Evolutionary conservation across 2,888 invertebrate genomes (phyloP), one percentile per base, ranked within the genome.

Genomic region (Alsophila aescularia): DNA sequence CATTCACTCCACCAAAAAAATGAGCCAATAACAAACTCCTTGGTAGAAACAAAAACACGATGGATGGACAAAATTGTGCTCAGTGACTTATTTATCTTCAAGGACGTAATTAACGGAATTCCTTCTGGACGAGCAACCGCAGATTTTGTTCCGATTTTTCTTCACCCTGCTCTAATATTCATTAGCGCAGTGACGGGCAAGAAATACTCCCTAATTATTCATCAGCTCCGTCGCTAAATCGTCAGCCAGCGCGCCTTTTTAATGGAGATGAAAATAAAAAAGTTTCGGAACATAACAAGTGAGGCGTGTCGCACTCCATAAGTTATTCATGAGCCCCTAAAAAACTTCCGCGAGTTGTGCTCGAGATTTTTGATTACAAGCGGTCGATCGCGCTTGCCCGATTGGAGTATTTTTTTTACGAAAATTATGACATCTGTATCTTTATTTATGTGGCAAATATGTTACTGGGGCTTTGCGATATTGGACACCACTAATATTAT

Each of bases 121-220:
- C 77, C 77, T 80, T 65, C 66, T 60, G 60, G 55, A 47, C 66
- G 67, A 79, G 71, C 74, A 67, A 75, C 81, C 81, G 69, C 83
- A 79, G 84, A 86, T 85, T 85, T 83, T 77, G 77, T 80, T 73
- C 52, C 76, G 71, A 73, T 78, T 77, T 77, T 77, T 71, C 72
- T 67, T 53, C 41, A 27, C 34, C 47, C 81, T 78, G 74, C 79
- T 86, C 79, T 83, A 82, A 87, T 88, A 90, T 90, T 91, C 88
- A 90, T 91, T 91, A 89, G 75, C 69, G 67, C 73, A 82, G 84
- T 90, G 90, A 90, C 90, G 83, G 81, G 85, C 87, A 86, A 88
- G 84, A 91, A 88, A 87, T 86, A 84, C 79, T 78, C 66, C 60
- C 77, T 89, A 91, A 91, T 91, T 90, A 90, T 90, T 91, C 90